Evolutionary conservation across 2,113 vertebrate species (phyloP), one percentile per base, ranked within the genome.

Genomic region (Gasterosteus nipponicus): DNA sequence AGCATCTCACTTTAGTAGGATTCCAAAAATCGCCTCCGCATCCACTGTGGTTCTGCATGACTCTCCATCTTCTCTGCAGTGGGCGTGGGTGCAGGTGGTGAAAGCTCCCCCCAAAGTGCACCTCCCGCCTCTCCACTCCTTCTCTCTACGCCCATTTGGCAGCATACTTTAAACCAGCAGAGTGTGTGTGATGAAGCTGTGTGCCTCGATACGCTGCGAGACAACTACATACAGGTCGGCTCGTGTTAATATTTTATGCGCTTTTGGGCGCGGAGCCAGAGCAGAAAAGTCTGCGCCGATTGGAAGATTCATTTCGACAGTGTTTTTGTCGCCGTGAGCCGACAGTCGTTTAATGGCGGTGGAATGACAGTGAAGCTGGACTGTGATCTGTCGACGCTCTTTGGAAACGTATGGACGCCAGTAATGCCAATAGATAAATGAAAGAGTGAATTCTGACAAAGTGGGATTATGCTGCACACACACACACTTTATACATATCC

Each of bases 401-500:
- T 78, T 58, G 81, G 69, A 79, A 74, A 79, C 73, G 66, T 60
- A 80, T 66, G 39, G 38, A 68, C 53, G 74, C 67, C 51, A 73
- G 69, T 58, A 81, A 65, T 22, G 73, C 77, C 47, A 71, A 68
- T 22, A 73, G 56, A 73, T 73, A 66, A 70, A 82, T 81, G 76
- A 82, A 81, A 84, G 73, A 77, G 69, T 83, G 66, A 67, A 71
- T 86, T 78, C 39, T 78, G 82, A 86, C 78, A 87, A 72, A 74
- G 75, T 61, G 77, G 58, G 69, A 86, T 88, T 73, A 68, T 51
- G 63, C 53, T 73, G 66, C 78, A 71, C 69, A 65, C 46, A 72
- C 33, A 47, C 31, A 42, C 33, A 73, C 26, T n/a, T 53, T 91
- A 92, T 86, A 90, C 82, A 90, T 90, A 92, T 83, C 86, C 19